Evolutionary conservation across 2,113 vertebrate genomes (phyloP), one percentile per base, ranked within the genome.

Genomic region (Capreolus pygargus): DNA sequence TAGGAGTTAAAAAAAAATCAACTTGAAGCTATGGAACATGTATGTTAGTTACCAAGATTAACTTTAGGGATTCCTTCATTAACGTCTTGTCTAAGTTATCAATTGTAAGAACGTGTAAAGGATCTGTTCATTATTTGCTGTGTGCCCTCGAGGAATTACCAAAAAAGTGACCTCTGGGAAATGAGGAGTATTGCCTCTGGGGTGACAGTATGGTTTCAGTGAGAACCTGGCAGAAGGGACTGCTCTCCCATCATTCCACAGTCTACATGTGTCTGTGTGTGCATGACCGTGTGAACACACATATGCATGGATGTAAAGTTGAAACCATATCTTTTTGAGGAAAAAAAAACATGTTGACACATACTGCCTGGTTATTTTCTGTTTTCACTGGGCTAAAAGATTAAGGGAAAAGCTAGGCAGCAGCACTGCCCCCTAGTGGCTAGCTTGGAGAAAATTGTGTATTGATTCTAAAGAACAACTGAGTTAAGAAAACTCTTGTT

Each of bases 341-440:
- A 7, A 86, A 93, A 79, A 79, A 10, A 28, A 74, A 70, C 76
- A 86, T 93, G 43, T 82, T 91, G 76, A 33, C 50, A 47, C 79
- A 58, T 11, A 52, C 6, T 88, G 55, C 30, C 58, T 4, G 90
- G 7, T 76, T 85, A 45, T 87, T 95, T 97, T 92, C 52, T 90
- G 11, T 61, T 96, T 96, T 97, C 70, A 27, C 14, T 23, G 27
- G 39, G 39, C 86, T 95, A 55, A 54, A 89, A 61, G 55, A 93
- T 76, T 83, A 74, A 5, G 36, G 52, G 6, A 6, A 47, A 86
- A 81, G 58, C 39, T 70, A 94, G 91, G 43, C 15, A 1, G 21
- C 87, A 82, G 33, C 70, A 81, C 64, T 96, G 96, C 96, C 97
- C 96, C 93, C 98, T 97, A 43, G 97, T 98, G 97, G 94, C 61